Conservation (phyloP, 2,113 vertebrate species). For the Bubo scandiacus region DNA sequence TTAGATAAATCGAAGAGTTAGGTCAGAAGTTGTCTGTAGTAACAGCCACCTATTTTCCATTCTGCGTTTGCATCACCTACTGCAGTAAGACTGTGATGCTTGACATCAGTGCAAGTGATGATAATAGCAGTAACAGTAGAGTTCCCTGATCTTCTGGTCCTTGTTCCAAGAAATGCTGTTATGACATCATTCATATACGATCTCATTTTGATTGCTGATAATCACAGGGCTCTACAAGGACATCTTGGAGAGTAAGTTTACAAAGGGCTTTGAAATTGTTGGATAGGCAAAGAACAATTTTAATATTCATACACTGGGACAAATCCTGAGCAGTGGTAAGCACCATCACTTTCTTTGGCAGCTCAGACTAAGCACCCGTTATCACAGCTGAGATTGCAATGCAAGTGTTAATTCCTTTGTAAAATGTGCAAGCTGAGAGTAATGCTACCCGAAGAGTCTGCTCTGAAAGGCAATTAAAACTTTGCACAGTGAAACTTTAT, state of each 20-base stretch:
- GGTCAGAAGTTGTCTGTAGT: neutral
- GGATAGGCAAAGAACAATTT: neutral
- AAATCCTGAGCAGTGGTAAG: neutral
- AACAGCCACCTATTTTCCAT: neutral
- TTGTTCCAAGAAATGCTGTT: neutral
- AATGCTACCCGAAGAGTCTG: neutral
- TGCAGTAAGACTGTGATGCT: neutral
- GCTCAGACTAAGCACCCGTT: neutral
- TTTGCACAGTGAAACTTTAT: neutral
- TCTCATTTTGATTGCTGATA: neutral
- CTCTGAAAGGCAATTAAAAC: conserved; percentile 34
- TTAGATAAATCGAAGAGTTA: neutral
- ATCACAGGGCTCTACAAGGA: neutral
- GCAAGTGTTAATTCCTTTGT: neutral
- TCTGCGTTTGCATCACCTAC: neutral
- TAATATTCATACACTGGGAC: neutral
- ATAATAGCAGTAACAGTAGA: neutral
- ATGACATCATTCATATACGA: neutral
- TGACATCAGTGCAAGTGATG: neutral
- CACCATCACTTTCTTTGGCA: neutral
- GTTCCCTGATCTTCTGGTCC: neutral
- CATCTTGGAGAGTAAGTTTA: neutral
- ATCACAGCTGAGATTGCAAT: neutral
- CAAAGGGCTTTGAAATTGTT: neutral
- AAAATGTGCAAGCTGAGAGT: neutral